These are phyloP conservation scores for Platalea minor DNA, from an alignment of 2,797 vertebrate species.

Conservation along the genomic window DNA sequence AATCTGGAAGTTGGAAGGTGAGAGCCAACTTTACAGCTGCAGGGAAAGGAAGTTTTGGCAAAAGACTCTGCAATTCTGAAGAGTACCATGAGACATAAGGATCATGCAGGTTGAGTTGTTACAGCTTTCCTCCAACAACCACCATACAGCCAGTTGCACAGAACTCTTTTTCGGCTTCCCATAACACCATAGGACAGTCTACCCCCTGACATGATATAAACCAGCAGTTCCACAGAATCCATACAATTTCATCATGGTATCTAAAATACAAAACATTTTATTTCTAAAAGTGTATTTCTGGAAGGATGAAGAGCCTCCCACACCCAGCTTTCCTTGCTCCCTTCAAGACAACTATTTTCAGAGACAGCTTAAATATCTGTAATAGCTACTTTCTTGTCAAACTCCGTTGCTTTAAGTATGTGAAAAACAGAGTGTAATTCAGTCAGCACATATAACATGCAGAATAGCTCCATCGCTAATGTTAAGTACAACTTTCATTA, in stretches of 20 bases:
- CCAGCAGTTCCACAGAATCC: neutral
- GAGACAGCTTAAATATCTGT: neutral
- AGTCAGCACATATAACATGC: neutral
- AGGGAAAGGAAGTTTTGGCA: neutral
- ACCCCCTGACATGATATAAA: neutral
- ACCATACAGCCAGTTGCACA: neutral
- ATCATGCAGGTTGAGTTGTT: neutral
- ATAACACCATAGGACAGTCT: neutral
- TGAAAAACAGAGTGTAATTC: neutral
- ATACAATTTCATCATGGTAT: neutral
- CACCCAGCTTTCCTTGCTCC: neutral
- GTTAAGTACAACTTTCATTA: neutral
- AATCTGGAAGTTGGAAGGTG: neutral
- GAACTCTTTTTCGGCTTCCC: neutral
- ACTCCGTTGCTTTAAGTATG: neutral
- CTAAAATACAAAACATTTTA: neutral
- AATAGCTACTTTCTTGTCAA: neutral
- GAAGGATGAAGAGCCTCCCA: neutral
- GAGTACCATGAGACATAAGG: neutral
- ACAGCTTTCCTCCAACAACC: neutral
- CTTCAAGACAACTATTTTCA: neutral
- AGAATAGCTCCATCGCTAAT: neutral
- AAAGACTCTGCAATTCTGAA: neutral
- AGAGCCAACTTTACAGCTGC: neutral
- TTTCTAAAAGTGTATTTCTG: neutral